Evolutionary conservation across 2,888 invertebrate genomes (phyloP).

Genomic region (Drosophila kuntzei): DNA sequence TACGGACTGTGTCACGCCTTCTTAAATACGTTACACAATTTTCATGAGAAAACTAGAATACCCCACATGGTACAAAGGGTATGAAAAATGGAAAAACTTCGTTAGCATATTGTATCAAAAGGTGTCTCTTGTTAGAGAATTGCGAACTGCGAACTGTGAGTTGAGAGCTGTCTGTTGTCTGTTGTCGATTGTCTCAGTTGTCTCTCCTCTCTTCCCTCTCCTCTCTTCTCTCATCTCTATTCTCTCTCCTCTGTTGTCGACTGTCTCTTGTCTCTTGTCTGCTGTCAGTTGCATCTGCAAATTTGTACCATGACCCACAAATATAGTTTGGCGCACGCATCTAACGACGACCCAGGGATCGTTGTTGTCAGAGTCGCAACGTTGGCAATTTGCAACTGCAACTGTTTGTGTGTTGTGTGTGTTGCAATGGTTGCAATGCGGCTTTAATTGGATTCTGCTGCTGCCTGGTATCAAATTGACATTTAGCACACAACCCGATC

Average conservation of each 20-base stretch:
- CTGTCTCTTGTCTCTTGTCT: slow-evolving; percentile 25
- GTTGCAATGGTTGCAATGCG: slow-evolving; percentile 36
- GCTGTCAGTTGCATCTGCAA: slow-evolving; percentile 47
- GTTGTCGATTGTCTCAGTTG: slow-evolving; percentile 38
- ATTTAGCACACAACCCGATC: slow-evolving; percentile 72
- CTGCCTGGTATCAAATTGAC: slow-evolving; percentile 72
- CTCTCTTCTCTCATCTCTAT: slow-evolving; percentile 20
- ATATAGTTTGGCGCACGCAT: slow-evolving; percentile 76
- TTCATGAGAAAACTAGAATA: too few species aligned
- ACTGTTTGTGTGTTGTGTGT: slow-evolving; percentile 15
- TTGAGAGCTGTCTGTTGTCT: slow-evolving; percentile 41
- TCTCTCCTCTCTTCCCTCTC: not conserved
- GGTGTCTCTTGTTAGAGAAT: slow-evolving; percentile 74
- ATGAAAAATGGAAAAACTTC: slow-evolving; percentile 42
- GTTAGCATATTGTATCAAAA: slow-evolving; percentile 76
- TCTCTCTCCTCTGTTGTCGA: slow-evolving; percentile 18
- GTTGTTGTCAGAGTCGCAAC: slow-evolving; percentile 6
- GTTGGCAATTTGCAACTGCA: slow-evolving; percentile 75
- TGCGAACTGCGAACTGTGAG: slow-evolving; percentile 48
- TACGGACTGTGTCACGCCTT: too few species aligned
- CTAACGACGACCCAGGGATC: slow-evolving; percentile 61
- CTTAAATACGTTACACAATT: too few species aligned
- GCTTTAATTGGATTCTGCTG: slow-evolving; percentile 76
- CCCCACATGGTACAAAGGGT: not conserved
- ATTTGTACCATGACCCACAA: slow-evolving; percentile 80